phyloP scores from a whole-genome alignment of 2,888 invertebrate genomes.

The Leptopilina syphax region DNA sequence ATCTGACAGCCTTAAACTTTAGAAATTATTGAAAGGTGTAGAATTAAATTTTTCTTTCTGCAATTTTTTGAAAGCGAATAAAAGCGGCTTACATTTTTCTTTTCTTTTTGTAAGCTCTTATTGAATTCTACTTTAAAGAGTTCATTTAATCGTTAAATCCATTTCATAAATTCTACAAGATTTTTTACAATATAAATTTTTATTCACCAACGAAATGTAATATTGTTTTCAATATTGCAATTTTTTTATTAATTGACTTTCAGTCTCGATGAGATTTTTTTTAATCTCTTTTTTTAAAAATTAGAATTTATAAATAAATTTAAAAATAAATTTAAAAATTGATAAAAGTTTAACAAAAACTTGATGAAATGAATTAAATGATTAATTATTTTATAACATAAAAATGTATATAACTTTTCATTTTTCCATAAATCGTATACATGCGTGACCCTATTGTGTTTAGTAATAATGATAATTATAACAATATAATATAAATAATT shows the following conservation, averaged over 20 bases:
- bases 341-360: background rate
- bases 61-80: background rate
- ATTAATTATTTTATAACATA: background rate
- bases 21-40: background rate
- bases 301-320: no score
- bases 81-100: background rate
- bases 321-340: background rate
- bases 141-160: background rate
- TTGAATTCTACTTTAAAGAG: background rate
- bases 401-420: conserved; percentile 29
- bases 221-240: no score
- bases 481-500: conserved; percentile 21
- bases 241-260: no score
- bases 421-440: conserved; percentile 27
- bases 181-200: background rate
- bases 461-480: conserved; percentile 23
- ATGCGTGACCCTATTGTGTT: conserved; percentile 29
- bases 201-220: background rate
- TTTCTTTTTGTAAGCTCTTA: background rate
- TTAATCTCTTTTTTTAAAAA: no score
- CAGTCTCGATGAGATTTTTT: no score
- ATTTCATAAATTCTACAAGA: background rate
- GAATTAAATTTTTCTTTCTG: conserved; percentile 14
- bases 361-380: conserved; percentile 10
- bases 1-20: conserved; percentile 14